These are phyloP conservation scores for Protonemura montana DNA, from an alignment of 2,888 invertebrate species.

Conservation along the genomic window DNA sequence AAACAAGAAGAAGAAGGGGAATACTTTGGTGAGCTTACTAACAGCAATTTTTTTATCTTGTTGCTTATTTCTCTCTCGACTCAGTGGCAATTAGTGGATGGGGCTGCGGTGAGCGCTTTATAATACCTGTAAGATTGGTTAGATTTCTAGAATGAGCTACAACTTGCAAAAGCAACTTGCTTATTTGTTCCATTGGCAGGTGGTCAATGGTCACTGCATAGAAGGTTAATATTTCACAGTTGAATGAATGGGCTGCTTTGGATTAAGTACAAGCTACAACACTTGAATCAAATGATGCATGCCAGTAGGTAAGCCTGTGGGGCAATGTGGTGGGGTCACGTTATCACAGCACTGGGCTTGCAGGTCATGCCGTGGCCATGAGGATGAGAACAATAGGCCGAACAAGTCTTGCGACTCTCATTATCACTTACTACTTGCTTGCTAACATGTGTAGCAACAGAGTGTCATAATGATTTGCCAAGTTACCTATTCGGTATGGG, in stretches of 20 bases:
- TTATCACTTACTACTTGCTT: not conserved
- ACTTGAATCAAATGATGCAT: not conserved
- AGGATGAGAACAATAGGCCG: not conserved
- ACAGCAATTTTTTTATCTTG: not conserved
- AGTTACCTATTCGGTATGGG: not conserved
- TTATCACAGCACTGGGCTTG: not conserved
- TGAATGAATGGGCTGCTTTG: not conserved
- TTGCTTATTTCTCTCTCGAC: too few species aligned
- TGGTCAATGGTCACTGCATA: not conserved
- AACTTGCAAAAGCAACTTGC: not conserved
- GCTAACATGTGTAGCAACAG: not conserved
- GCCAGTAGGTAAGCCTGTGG: not conserved
- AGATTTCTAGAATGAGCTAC: not conserved
- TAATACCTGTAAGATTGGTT: too few species aligned
- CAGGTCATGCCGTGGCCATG: not conserved
- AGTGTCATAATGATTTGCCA: not conserved
- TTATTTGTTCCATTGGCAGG: not conserved
- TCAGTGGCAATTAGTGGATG: too few species aligned
- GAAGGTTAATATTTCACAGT: not conserved
- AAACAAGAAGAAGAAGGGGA: constrained; percentile 94
- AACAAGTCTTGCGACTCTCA: not conserved
- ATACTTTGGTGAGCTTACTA: constrained; percentile 85
- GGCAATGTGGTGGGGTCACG: constrained; percentile 3
- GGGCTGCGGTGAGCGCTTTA: too few species aligned
- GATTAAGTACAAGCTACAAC: not conserved